Conservation (phyloP, 1,140 invertebrate genomes). For the Leptoteleia sp. region DNA sequence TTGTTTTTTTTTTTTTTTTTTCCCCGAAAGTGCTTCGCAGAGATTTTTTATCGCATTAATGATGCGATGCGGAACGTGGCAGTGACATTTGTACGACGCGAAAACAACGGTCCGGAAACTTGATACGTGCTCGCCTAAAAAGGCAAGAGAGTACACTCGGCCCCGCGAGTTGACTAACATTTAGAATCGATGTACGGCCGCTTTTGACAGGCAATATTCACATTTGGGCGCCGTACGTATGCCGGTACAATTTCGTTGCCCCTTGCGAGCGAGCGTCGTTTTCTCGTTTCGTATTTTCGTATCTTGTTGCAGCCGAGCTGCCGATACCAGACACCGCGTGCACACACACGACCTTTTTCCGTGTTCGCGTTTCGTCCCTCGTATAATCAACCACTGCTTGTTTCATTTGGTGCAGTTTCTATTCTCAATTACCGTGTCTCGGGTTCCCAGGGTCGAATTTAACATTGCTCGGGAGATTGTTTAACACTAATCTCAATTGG, state of each 20-base stretch:
- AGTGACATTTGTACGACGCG: too few species aligned
- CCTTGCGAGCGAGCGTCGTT: conserved; percentile 50
- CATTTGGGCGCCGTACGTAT: conserved; percentile 54
- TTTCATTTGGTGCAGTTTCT: conserved; percentile 48
- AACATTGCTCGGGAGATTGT: conserved; percentile 33
- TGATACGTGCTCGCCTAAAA: too few species aligned
- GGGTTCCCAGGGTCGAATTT: conserved; percentile 33
- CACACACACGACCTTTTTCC: conserved; percentile 33
- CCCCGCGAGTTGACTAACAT: too few species aligned
- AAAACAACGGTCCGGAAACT: too few species aligned
- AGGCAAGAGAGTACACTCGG: too few species aligned
- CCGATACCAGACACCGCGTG: conserved; percentile 59
- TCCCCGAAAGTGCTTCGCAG: too few species aligned
- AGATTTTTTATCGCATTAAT: too few species aligned
- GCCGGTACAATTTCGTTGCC: conserved; percentile 29
- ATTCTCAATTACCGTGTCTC: conserved; percentile 48
- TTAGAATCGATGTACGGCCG: conserved; percentile 61
- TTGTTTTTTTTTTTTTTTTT: too few species aligned
- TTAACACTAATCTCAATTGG: conserved; percentile 25
- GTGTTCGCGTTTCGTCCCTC: conserved; percentile 51
- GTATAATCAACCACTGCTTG: conserved; percentile 48
- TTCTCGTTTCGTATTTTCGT: conserved; percentile 56
- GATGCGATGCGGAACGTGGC: too few species aligned
- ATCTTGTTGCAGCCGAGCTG: conserved; percentile 56
- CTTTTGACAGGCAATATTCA: conserved; percentile 56